phyloP scores from a whole-genome alignment of 1,140 invertebrate species.

The Caenorhabditis elegans region DNA sequence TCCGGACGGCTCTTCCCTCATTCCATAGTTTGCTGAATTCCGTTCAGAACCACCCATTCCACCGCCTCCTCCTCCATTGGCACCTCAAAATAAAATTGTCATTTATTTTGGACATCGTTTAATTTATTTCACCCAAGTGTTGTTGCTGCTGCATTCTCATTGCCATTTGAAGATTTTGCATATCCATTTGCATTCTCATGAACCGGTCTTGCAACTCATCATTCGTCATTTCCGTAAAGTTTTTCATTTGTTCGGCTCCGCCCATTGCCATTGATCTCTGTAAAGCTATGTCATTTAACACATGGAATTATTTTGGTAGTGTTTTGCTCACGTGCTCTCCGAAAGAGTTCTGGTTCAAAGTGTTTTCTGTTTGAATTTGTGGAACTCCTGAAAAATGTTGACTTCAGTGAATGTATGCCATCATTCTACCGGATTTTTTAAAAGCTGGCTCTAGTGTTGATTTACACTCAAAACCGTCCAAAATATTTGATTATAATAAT shows the following conservation, averaged over 20 bases:
- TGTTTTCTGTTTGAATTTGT: background rate
- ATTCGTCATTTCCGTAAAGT: conserved; percentile 31
- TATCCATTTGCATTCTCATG: conserved; percentile 30
- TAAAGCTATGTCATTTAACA: background rate
- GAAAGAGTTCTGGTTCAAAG: background rate
- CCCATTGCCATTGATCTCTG: conserved; percentile 19
- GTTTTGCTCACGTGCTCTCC: background rate
- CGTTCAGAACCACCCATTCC: background rate
- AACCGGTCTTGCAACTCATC: background rate
- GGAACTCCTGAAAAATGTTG: background rate
- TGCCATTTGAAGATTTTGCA: conserved; percentile 25
- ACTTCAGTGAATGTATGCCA: background rate
- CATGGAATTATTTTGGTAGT: background rate
- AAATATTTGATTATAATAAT: too few relatives aligned
- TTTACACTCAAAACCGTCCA: too few relatives aligned
- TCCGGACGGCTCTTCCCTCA: background rate
- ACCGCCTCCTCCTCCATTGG: background rate
- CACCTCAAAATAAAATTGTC: background rate
- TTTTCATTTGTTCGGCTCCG: conserved; percentile 15
- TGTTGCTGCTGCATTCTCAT: conserved; percentile 17
- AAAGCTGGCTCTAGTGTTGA: too few relatives aligned
- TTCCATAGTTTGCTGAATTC: background rate
- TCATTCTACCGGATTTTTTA: too few relatives aligned
- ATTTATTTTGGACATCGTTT: background rate
- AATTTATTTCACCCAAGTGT: background rate